phyloP scores from a whole-genome alignment of 2,797 vertebrate genomes.

The Enteromius paludinosus region DNA sequence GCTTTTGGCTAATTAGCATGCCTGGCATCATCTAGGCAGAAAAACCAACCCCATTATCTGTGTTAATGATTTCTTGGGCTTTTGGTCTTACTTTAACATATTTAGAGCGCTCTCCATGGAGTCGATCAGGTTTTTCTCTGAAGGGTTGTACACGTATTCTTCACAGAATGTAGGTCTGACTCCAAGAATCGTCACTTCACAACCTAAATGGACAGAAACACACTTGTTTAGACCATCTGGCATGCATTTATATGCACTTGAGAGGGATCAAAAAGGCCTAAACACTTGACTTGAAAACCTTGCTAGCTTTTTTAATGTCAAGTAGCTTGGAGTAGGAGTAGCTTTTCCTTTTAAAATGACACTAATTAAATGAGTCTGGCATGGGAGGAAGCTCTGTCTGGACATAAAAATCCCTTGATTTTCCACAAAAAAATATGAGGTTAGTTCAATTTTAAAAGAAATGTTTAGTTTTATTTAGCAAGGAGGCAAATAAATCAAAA shows the following conservation, averaged over 20 bases:
- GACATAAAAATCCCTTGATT: background rate
- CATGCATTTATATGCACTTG: background rate
- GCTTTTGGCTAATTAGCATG: background rate
- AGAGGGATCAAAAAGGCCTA: background rate
- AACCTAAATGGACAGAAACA: conserved; percentile 77
- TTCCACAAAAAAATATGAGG: no score
- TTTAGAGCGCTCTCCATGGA: conserved; percentile 83
- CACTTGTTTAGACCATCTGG: background rate
- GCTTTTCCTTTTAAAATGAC: background rate
- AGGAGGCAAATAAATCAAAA: background rate
- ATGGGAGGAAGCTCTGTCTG: background rate
- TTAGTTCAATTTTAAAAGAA: background rate
- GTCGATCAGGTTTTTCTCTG: conserved; percentile 82
- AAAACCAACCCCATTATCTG: background rate
- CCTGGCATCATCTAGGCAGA: background rate
- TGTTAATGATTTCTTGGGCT: background rate
- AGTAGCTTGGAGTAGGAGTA: background rate
- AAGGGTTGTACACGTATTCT: conserved; percentile 85
- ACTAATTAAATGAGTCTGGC: background rate
- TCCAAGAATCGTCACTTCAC: conserved; percentile 91
- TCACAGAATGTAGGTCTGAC: conserved; percentile 87
- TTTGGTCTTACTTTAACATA: conserved; percentile 79
- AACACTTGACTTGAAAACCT: background rate
- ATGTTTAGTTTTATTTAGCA: no score
- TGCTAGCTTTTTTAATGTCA: background rate